phyloP scores from a whole-genome alignment of 2,797 vertebrate genomes.

The Eutrigla gurnardus region DNA sequence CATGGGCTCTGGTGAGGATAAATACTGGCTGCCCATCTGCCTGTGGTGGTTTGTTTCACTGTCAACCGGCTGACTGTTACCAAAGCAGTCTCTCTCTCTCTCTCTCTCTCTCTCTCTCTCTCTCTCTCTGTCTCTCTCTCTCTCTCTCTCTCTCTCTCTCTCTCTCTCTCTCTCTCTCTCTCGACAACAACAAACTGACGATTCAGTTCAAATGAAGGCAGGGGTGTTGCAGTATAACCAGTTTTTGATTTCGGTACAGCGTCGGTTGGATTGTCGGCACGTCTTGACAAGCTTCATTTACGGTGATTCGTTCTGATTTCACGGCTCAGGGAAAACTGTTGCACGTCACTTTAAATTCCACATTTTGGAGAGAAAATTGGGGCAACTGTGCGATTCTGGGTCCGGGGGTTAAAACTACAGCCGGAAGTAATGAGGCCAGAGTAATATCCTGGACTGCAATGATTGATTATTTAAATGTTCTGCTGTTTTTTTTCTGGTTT shows the following conservation, averaged over 20 bases:
- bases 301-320: not conserved
- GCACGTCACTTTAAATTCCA: not conserved
- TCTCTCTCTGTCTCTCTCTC: no score
- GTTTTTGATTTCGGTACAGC: not conserved
- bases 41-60: constrained; percentile 47
- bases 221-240: not conserved
- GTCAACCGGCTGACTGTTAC: constrained; percentile 31
- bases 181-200: not conserved
- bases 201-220: not conserved
- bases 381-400: not conserved
- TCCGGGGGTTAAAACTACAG: not conserved
- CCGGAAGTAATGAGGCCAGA: not conserved
- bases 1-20: constrained; percentile 61
- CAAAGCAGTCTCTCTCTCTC: constrained; percentile 7
- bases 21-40: constrained; percentile 64
- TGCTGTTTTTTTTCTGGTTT: no score
- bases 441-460: not conserved
- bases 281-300: not conserved
- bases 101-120: no score
- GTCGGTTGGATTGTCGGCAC: not conserved
- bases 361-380: not conserved
- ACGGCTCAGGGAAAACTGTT: constrained; percentile 23
- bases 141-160: no score
- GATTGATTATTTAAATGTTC: not conserved
- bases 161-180: no score